Evolutionary conservation across 2,797 vertebrate species (phyloP).

Genomic region (Enteromius fasciolatus): DNA sequence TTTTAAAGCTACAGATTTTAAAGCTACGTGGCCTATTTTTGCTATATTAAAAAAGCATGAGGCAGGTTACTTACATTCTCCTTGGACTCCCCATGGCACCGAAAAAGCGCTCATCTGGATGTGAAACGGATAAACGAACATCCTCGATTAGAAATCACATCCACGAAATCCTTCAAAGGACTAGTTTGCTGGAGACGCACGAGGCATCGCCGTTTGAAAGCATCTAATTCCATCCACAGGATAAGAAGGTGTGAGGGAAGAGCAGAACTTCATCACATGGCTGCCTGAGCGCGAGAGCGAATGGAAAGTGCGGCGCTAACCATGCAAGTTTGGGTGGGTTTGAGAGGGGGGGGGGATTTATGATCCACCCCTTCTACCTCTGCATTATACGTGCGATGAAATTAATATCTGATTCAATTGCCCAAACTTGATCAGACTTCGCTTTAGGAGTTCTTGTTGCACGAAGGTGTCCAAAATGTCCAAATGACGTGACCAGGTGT

Average conservation of each 20-base stretch:
- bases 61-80: constrained; percentile 6
- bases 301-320: constrained; percentile 22
- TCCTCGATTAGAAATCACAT: constrained; percentile 31
- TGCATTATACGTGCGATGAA: constrained; percentile 10
- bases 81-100: neutral
- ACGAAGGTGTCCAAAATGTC: neutral
- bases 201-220: neutral
- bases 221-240: constrained; percentile 13
- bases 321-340: constrained; percentile 32
- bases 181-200: neutral
- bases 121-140: constrained; percentile 6
- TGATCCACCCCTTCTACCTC: constrained; percentile 37
- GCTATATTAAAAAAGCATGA: neutral
- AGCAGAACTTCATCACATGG: constrained; percentile 21
- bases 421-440: neutral
- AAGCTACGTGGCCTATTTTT: neutral
- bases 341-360: neutral
- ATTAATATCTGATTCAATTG: neutral
- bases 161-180: constrained; percentile 6
- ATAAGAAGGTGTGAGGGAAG: neutral
- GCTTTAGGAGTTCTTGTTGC: neutral
- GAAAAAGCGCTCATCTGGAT: neutral
- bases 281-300: constrained; percentile 2
- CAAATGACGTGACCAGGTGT: neutral
- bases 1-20: neutral